Evolutionary conservation across 2,888 invertebrate genomes (phyloP).

Genomic region (Flabesymbios commensalis): DNA sequence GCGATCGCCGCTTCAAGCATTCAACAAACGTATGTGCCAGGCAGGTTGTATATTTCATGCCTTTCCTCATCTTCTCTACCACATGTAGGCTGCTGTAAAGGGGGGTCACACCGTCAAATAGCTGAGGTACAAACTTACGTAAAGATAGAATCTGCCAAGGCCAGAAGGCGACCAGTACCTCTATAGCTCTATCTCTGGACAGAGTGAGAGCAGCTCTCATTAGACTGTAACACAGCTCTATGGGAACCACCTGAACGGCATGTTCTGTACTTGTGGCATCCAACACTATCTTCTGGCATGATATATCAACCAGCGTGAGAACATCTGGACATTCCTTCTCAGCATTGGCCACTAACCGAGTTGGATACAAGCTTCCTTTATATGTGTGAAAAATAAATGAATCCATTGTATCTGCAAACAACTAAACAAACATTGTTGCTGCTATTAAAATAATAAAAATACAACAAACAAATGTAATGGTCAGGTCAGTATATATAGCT

Average conservation of each 20-base stretch:
- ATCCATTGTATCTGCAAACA: no score
- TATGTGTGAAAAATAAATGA: no score
- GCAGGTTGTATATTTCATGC: constrained; percentile 53
- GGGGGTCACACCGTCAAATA: constrained; percentile 43
- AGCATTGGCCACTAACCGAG: no score
- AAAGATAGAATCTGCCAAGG: constrained; percentile 44
- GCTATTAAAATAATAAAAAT: no score
- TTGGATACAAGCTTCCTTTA: no score
- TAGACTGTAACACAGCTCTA: constrained; percentile 42
- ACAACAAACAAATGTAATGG: no score
- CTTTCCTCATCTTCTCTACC: constrained; percentile 41
- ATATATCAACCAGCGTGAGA: constrained; percentile 42
- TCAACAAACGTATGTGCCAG: constrained; percentile 54
- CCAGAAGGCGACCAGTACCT: constrained; percentile 50
- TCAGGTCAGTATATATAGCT: no score
- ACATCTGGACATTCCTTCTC: no score
- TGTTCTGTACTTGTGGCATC: constrained; percentile 43
- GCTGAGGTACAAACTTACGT: constrained; percentile 44
- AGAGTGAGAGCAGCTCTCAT: constrained; percentile 47
- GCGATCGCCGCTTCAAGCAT: constrained; percentile 43
- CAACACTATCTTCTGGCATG: constrained; percentile 44
- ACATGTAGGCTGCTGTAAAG: constrained; percentile 43
- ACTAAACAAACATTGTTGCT: no score
- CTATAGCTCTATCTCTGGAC: constrained; percentile 47
- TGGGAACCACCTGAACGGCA: constrained; percentile 37